Evolutionary conservation across 2,113 vertebrate species (phyloP), one percentile per base, ranked within the genome.

Genomic region (Martes martes): DNA sequence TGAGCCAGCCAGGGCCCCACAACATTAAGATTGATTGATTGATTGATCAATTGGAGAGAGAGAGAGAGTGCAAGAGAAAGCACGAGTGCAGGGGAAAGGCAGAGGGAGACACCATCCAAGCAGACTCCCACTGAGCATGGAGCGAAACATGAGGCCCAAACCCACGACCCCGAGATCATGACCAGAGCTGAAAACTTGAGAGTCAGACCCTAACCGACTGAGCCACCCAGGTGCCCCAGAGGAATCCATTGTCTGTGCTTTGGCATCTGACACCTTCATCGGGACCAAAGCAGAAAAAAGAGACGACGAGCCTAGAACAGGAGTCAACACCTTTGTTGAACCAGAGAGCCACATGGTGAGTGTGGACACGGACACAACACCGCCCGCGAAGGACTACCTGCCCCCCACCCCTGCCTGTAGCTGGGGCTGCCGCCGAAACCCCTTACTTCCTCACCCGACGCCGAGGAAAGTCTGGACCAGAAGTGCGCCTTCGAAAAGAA

Each of bases 351-450:
- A 24, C 0, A 3, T 15, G 16, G 42, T 78, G 47, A 33, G 33
- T 7, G 31, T 7, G 0, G 19, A 67, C 0, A 0, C 0, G 9
- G 71, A n/a, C 67, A 89, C 61, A 65, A 18, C 83, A 50, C 42
- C 31, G 10, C 67, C 79, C 15, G 9, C 7, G 26, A n/a, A 8
- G 76, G 13, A 9, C 52, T 7, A 15, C 28, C 2, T 24, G 59
- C 5, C 61, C 61, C 61, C 28, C 24, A 28, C 11, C 61, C 61
- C 61, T 2, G 21, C 69, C 42, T 0, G 7, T 1, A 42, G 6
- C 6, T 0, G 11, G 50, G 36, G 21, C 82, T 69, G 24, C 33
- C 19, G 76, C n/a, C 15, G 24, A 63, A 78, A 55, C n/a, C 59
- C 79, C n/a, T 21, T 45, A 16, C 33, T 55, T 23, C 50, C 50